Conservation (phyloP, 1,140 invertebrate genomes). For the Bombus soroeensis region DNA sequence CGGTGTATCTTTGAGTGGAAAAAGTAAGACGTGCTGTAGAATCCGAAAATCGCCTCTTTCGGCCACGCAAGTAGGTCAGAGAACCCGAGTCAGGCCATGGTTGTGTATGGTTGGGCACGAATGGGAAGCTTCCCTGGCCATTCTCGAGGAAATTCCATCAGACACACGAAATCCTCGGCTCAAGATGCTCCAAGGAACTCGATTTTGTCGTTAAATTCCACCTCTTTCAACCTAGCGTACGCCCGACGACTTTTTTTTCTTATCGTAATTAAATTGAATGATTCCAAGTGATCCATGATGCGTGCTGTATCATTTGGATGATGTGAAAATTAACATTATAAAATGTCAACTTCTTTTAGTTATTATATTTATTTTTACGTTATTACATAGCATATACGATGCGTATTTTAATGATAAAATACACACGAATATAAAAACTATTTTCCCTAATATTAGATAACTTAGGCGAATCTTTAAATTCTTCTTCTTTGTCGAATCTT, state of each 20-base stretch:
- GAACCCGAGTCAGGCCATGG: slow-evolving; percentile 13
- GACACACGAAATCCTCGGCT: slow-evolving; percentile 48
- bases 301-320: not conserved
- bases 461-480: too few relatives aligned
- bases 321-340: too few relatives aligned
- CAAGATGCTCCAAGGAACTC: slow-evolving; percentile 27
- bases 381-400: too few relatives aligned
- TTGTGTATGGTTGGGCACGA: slow-evolving; percentile 30
- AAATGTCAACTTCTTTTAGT: too few relatives aligned
- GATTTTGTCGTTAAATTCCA: slow-evolving; percentile 36
- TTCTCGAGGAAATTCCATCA: slow-evolving; percentile 54
- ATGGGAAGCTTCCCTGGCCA: slow-evolving; percentile 46
- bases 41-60: slow-evolving; percentile 41
- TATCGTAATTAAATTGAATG: not conserved
- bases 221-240: slow-evolving; percentile 5
- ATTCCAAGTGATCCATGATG: not conserved
- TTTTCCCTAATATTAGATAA: too few relatives aligned
- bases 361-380: too few relatives aligned
- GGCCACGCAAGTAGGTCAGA: slow-evolving; percentile 43
- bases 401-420: too few relatives aligned
- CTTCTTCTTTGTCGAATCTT: too few relatives aligned
- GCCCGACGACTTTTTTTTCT: not conserved
- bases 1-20: slow-evolving; percentile 1
- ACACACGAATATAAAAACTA: too few relatives aligned
- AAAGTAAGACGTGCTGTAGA: slow-evolving; percentile 21